phyloP scores from a whole-genome alignment of 2,113 vertebrate species.

The Centropristis striata region DNA sequence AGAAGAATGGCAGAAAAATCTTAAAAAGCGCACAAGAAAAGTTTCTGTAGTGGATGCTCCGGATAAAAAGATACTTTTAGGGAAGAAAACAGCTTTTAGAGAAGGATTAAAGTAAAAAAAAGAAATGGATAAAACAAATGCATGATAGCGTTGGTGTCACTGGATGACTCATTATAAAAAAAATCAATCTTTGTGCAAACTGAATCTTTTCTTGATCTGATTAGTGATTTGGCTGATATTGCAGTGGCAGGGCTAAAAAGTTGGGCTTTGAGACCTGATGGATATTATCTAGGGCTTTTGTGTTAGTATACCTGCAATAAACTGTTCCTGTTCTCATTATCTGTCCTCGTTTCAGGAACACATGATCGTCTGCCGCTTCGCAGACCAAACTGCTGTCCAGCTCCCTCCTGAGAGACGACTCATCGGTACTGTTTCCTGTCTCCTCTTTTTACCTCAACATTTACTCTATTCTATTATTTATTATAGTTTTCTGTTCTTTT shows the following conservation, averaged over 20 bases:
- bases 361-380: slow-evolving; percentile 98
- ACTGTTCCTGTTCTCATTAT: neutral
- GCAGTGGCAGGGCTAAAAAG: neutral
- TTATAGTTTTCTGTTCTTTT: neutral
- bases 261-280: neutral
- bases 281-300: neutral
- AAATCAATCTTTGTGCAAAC: neutral
- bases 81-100: too few relatives aligned
- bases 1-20: too few relatives aligned
- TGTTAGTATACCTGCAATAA: neutral
- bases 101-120: neutral
- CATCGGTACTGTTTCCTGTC: slow-evolving; percentile 85
- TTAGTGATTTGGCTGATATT: neutral
- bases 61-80: too few relatives aligned
- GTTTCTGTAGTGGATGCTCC: too few relatives aligned
- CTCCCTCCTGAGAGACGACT: slow-evolving; percentile 90
- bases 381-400: slow-evolving; percentile 96
- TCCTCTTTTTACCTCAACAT: neutral
- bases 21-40: too few relatives aligned
- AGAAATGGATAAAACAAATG: neutral
- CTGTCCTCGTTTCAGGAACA: slow-evolving; percentile 89
- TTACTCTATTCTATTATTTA: neutral
- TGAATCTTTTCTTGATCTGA: neutral
- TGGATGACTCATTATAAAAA: neutral
- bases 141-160: neutral